phyloP scores from a whole-genome alignment of 2,888 invertebrate genomes.

The Tachystola acroxantha region DNA sequence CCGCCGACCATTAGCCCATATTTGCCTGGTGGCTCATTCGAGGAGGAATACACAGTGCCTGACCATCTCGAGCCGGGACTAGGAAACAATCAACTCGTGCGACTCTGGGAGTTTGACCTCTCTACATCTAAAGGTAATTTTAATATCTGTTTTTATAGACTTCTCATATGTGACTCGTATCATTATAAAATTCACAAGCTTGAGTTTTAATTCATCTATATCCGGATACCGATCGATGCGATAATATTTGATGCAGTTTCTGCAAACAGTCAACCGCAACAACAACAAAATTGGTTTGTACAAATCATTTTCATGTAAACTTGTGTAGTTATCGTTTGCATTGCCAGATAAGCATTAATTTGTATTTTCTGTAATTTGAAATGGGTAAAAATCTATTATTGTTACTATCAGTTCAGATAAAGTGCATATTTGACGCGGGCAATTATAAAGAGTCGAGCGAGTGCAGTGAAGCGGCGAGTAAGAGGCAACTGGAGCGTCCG shows the following conservation, averaged over 20 bases:
- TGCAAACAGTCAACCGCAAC: slow-evolving; percentile 6
- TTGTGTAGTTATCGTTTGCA: too few relatives aligned
- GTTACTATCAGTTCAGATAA: slow-evolving; percentile 2
- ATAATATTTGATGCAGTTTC: slow-evolving; percentile 3
- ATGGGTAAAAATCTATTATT: slow-evolving; percentile 1
- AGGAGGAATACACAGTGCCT: slow-evolving; percentile 85
- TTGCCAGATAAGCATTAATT: too few relatives aligned
- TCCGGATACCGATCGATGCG: slow-evolving; percentile 1
- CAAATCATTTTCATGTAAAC: neutral
- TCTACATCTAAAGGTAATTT: slow-evolving; percentile 65
- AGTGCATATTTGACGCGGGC: slow-evolving; percentile 33
- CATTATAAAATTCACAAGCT: slow-evolving; percentile 1
- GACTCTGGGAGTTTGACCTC: slow-evolving; percentile 85
- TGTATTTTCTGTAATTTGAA: too few relatives aligned
- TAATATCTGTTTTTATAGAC: neutral
- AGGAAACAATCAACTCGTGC: slow-evolving; percentile 87
- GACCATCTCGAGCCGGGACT: slow-evolving; percentile 92
- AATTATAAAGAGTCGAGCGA: slow-evolving; percentile 47
- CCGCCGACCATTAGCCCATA: slow-evolving; percentile 92
- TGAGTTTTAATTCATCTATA: too few relatives aligned
- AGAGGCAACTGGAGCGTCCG: slow-evolving; percentile 60
- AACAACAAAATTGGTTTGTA: slow-evolving; percentile 6
- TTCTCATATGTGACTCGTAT: neutral
- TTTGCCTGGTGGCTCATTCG: slow-evolving; percentile 83
- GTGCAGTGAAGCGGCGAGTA: slow-evolving; percentile 67